Conservation (phyloP, 2,113 vertebrate species). For the Python bivittatus region DNA sequence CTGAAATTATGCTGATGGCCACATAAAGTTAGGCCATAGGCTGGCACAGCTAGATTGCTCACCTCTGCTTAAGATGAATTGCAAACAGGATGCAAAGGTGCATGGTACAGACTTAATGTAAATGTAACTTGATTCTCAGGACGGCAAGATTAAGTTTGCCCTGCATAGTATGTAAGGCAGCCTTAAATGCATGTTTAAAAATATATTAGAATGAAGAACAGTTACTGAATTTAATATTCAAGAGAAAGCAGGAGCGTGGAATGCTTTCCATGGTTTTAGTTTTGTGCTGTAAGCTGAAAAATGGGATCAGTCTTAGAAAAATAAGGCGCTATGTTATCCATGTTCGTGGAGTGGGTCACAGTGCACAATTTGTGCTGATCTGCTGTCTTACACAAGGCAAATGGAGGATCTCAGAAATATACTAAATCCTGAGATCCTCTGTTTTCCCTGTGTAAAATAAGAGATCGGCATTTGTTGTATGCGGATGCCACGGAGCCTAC, state of each 20-base stretch:
- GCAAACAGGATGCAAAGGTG: background rate
- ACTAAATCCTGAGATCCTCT: background rate
- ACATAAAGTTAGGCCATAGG: background rate
- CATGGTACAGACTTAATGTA: background rate
- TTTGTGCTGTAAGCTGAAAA: background rate
- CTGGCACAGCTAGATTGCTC: background rate
- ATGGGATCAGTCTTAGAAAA: background rate
- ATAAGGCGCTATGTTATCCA: background rate
- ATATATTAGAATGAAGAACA: background rate
- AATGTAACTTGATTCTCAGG: background rate
- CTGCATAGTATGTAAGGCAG: background rate
- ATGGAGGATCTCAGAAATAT: background rate
- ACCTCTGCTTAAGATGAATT: background rate
- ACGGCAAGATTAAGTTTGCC: background rate
- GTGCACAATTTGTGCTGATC: background rate
- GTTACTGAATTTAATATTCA: background rate
- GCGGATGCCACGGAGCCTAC: background rate
- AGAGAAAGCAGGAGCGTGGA: background rate
- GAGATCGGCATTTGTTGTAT: background rate
- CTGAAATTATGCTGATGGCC: background rate
- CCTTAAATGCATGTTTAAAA: background rate
- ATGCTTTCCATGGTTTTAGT: background rate
- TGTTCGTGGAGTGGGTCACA: background rate
- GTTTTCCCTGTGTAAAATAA: background rate
- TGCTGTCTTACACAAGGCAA: background rate